Conservation (phyloP, 2,888 invertebrate genomes). For the Aspidapion aeneum region DNA sequence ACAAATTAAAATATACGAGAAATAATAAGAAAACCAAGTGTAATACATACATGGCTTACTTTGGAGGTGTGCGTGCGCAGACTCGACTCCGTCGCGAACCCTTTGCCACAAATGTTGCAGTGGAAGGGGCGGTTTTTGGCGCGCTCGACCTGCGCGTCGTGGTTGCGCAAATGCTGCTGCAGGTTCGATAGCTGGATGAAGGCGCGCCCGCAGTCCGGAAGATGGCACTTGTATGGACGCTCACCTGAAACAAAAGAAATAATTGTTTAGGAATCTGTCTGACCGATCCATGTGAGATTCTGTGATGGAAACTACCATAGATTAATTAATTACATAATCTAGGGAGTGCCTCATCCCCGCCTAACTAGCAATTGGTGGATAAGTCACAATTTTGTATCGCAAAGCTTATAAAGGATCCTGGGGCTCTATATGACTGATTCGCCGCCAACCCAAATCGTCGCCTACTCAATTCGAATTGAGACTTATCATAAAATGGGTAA, state of each 20-base stretch:
- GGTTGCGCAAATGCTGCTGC: conserved; percentile 93
- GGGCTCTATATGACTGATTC: too few species aligned
- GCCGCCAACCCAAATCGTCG: too few species aligned
- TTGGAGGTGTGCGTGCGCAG: conserved; percentile 94
- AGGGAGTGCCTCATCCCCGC: too few species aligned
- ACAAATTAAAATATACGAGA: conserved; percentile 4
- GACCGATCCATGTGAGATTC: too few species aligned
- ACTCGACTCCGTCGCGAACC: conserved; percentile 94
- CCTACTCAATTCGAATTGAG: too few species aligned
- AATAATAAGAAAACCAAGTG: conserved; percentile 26
- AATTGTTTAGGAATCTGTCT: background rate
- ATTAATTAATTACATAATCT: too few species aligned
- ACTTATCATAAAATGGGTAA: too few species aligned
- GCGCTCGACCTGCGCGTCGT: conserved; percentile 92
- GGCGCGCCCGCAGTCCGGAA: conserved; percentile 92
- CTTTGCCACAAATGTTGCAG: conserved; percentile 94
- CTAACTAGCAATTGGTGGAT: too few species aligned
- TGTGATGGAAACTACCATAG: too few species aligned
- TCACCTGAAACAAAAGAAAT: conserved; percentile 67
- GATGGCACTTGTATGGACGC: conserved; percentile 94
- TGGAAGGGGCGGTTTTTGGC: conserved; percentile 95
- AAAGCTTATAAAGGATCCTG: too few species aligned
- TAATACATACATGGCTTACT: conserved; percentile 75
- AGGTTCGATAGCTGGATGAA: conserved; percentile 96
- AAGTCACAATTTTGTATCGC: too few species aligned